Conservation (phyloP, 2,797 vertebrate genomes). For the Coracias cyanogaster region DNA sequence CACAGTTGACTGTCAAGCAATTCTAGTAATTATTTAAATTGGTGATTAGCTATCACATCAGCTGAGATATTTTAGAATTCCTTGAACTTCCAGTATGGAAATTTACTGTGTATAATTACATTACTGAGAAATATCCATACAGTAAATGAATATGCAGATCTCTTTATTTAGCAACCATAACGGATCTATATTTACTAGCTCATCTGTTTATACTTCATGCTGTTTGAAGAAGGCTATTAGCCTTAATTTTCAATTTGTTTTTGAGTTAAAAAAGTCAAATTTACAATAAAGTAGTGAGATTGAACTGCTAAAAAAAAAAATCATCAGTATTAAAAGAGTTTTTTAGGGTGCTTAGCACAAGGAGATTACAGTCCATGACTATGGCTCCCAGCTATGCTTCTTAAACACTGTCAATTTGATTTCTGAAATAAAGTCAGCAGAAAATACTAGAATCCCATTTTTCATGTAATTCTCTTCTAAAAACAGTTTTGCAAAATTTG, state of each 20-base stretch:
- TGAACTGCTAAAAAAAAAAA: background rate
- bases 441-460: background rate
- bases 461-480: background rate
- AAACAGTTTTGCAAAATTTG: background rate
- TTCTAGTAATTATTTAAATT: constrained; percentile 30
- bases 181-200: constrained; percentile 8
- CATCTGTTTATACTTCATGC: background rate
- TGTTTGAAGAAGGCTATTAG: constrained; percentile 7
- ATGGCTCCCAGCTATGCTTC: background rate
- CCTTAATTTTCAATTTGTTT: background rate
- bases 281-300: background rate
- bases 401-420: background rate
- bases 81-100: constrained; percentile 11
- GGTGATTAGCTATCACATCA: constrained; percentile 21
- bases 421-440: background rate
- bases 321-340: background rate
- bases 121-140: constrained; percentile 26
- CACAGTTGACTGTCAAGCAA: constrained; percentile 40
- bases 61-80: constrained; percentile 23
- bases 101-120: background rate
- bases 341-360: background rate
- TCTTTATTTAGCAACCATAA: constrained; percentile 23
- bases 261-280: background rate
- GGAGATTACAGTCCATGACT: background rate
- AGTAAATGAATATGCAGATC: constrained; percentile 14